Percentiles rank a stretch among this genome's conserved stretches.
Evolutionary conservation across 2,797 vertebrate species (phyloP).

Genomic region (Clarias platycephalus): DNA sequence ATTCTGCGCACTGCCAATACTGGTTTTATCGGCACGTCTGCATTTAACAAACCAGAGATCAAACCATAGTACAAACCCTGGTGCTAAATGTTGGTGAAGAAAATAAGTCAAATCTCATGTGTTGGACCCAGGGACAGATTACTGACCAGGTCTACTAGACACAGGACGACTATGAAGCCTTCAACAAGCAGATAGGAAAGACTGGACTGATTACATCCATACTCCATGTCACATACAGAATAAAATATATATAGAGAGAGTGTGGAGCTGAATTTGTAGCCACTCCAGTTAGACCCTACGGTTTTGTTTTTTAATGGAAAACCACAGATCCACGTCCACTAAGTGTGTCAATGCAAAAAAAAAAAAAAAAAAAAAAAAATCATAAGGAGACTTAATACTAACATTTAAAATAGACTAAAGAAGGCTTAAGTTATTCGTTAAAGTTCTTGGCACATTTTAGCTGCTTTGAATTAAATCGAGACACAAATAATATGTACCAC

Average conservation of each 20-base stretch:
- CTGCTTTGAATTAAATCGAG: not conserved
- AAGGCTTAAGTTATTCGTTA: not conserved
- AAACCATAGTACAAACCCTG: not conserved
- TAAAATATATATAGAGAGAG: too few species aligned
- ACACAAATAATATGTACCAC: not conserved
- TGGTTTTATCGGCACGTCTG: slow-evolving; percentile 4
- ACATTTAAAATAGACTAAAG: not conserved
- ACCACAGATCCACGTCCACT: not conserved
- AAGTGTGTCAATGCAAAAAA: too few species aligned
- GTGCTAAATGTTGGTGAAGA: not conserved
- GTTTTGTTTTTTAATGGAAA: not conserved
- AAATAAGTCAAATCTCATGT: not conserved
- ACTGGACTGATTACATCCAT: not conserved
- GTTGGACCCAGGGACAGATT: not conserved
- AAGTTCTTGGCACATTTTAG: not conserved
- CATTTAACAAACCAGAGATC: slow-evolving; percentile 8
- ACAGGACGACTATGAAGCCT: not conserved
- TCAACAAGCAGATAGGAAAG: not conserved
- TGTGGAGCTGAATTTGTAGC: not conserved
- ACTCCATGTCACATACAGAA: not conserved
- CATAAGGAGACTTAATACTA: not conserved
- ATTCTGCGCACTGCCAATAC: slow-evolving; percentile 12
- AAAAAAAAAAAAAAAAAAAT: too few species aligned
- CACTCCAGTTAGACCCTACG: not conserved
- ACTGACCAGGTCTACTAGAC: not conserved